These are phyloP conservation scores for Apostichopus japonicus DNA, from an alignment of 35 echinoderm and acorn worm species.

Conservation along the genomic window DNA sequence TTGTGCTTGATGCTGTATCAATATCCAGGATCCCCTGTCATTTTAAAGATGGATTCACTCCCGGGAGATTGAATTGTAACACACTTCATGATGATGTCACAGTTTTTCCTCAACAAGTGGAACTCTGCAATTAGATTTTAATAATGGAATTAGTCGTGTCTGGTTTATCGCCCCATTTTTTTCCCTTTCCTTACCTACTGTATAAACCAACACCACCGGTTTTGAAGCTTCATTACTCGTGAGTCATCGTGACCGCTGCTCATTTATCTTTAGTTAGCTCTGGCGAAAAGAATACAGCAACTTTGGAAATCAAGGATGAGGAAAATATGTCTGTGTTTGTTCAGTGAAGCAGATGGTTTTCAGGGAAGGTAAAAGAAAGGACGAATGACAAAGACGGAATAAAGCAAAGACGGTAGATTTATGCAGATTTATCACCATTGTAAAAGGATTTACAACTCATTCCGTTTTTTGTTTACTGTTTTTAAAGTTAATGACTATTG, in stretches of 20 bases:
- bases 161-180: constrained; percentile 42
- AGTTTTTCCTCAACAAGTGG: constrained; percentile 50
- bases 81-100: constrained; percentile 1
- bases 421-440: constrained; percentile 17
- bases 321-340: constrained; percentile 63
- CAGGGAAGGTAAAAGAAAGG: constrained; percentile 2
- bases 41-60: neutral
- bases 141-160: constrained; percentile 63
- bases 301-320: constrained; percentile 56
- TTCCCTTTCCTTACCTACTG: neutral
- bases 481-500: no score
- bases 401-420: neutral
- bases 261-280: constrained; percentile 52
- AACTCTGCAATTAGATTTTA: constrained; percentile 58
- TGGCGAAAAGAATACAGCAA: constrained; percentile 15
- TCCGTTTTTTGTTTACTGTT: no score
- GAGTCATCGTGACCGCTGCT: constrained; percentile 49
- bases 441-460: neutral
- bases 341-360: constrained; percentile 56
- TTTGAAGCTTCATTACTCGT: constrained; percentile 48
- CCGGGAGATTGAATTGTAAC: constrained; percentile 2
- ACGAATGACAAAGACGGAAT: neutral
- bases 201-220: neutral
- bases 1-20: constrained; percentile 7
- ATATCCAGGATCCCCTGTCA: constrained; percentile 9